Conservation (phyloP, 2,888 invertebrate genomes). For the Trissoscelio sp. region DNA sequence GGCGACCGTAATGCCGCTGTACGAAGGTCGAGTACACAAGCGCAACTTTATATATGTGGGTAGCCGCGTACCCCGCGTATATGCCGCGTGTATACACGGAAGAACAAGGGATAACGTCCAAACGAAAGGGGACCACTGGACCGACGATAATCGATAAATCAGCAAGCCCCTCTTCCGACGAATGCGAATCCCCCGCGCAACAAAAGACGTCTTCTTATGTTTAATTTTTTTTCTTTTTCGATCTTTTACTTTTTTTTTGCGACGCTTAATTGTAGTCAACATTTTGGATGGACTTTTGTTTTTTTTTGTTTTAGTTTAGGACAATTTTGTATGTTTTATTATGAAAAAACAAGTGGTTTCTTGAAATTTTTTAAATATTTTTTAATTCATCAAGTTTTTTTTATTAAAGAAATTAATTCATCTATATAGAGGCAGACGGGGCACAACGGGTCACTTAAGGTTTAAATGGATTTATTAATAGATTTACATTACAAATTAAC, state of each 20-base stretch:
- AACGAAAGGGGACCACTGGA: constrained; percentile 78
- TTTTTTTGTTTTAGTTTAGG: too few relatives aligned
- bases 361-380: too few relatives aligned
- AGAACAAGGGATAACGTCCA: constrained; percentile 71
- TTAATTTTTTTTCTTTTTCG: background rate
- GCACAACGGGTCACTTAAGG: too few relatives aligned
- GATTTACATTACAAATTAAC: too few relatives aligned
- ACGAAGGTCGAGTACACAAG: constrained; percentile 72
- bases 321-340: too few relatives aligned
- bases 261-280: too few relatives aligned
- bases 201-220: constrained; percentile 42
- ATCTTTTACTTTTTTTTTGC: too few relatives aligned
- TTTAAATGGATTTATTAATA: too few relatives aligned
- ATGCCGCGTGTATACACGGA: constrained; percentile 66
- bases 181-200: constrained; percentile 49
- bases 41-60: constrained; percentile 73
- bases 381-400: too few relatives aligned
- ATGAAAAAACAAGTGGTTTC: too few relatives aligned
- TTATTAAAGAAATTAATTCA: too few relatives aligned
- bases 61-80: constrained; percentile 73
- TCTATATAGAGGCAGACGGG: too few relatives aligned
- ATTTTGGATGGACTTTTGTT: background rate
- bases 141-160: constrained; percentile 81
- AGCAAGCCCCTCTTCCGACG: constrained; percentile 70
- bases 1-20: constrained; percentile 77